phyloP scores from a whole-genome alignment of 2,797 vertebrate species.

The Amphiprion clarkii region DNA sequence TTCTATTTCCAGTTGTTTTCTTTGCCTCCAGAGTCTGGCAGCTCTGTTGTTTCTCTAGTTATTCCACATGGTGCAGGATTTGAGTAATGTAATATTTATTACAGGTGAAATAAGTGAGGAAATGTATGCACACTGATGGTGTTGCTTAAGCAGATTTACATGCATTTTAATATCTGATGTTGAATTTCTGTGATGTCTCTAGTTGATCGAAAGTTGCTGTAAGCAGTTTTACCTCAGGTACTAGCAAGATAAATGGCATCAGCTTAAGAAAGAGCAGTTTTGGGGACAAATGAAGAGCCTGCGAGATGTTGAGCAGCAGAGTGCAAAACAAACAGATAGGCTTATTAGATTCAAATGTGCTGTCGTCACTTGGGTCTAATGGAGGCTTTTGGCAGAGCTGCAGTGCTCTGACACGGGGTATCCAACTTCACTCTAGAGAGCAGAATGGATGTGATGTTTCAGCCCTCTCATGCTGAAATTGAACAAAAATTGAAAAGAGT shows the following conservation, averaged over 20 bases:
- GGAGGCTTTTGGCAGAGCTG: slow-evolving; percentile 58
- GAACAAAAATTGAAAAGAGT: slow-evolving; percentile 42
- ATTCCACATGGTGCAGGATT: slow-evolving; percentile 23
- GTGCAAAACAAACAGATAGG: slow-evolving; percentile 74
- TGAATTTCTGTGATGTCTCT: slow-evolving; percentile 45
- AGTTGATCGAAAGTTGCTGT: slow-evolving; percentile 29
- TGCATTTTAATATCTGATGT: slow-evolving; percentile 39
- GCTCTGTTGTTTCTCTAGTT: slow-evolving; percentile 30
- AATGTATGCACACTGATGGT: slow-evolving; percentile 20
- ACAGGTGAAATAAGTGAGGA: slow-evolving; percentile 40
- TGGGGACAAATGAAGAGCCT: slow-evolving; percentile 60
- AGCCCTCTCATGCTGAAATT: slow-evolving; percentile 48
- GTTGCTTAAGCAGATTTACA: slow-evolving; percentile 41
- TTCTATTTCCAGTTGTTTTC: slow-evolving; percentile 57
- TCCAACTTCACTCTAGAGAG: slow-evolving; percentile 47
- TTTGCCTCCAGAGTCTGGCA: slow-evolving; percentile 40
- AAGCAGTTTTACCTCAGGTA: slow-evolving; percentile 35
- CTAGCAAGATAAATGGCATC: slow-evolving; percentile 59
- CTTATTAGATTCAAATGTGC: slow-evolving; percentile 74
- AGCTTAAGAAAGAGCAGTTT: slow-evolving; percentile 64
- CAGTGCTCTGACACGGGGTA: slow-evolving; percentile 41
- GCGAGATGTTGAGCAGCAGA: slow-evolving; percentile 63
- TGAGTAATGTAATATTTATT: slow-evolving; percentile 25
- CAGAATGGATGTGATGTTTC: slow-evolving; percentile 46
- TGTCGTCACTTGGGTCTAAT: slow-evolving; percentile 65